phyloP scores from a whole-genome alignment of 1,140 invertebrate species.

The Euschistus heros region DNA sequence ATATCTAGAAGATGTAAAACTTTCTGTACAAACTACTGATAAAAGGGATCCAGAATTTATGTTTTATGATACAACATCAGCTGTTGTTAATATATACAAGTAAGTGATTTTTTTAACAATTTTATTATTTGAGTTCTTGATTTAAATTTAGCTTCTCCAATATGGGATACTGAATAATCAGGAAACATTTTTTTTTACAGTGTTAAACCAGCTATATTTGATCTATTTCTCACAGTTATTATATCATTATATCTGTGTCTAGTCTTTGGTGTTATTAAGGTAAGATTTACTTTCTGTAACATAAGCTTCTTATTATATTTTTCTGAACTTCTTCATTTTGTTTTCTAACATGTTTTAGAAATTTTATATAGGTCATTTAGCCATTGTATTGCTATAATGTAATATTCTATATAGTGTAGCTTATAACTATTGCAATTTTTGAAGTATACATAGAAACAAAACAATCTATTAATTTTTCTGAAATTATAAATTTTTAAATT shows the following conservation, averaged over 20 bases:
- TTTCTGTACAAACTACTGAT: conserved; percentile 57
- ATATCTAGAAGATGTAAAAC: conserved; percentile 63
- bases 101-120: conserved; percentile 37
- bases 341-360: too few species aligned
- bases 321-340: too few species aligned
- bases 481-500: too few species aligned
- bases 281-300: conserved; percentile 31
- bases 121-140: neutral
- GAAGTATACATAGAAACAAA: too few species aligned
- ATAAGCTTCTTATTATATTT: too few species aligned
- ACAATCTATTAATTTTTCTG: too few species aligned
- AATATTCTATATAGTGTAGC: too few species aligned
- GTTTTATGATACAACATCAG: conserved; percentile 73
- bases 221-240: conserved; percentile 79
- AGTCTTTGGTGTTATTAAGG: conserved; percentile 72
- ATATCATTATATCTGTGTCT: conserved; percentile 71
- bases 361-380: too few species aligned
- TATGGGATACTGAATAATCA: neutral
- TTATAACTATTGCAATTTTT: too few species aligned
- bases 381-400: too few species aligned
- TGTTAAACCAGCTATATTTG: conserved; percentile 95
- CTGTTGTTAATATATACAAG: conserved; percentile 79
- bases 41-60: conserved; percentile 86
- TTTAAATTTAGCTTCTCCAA: neutral
- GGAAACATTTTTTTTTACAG: conserved; percentile 45